Conservation (phyloP, 23 tunicate species). For the Halocynthia aurantium region DNA sequence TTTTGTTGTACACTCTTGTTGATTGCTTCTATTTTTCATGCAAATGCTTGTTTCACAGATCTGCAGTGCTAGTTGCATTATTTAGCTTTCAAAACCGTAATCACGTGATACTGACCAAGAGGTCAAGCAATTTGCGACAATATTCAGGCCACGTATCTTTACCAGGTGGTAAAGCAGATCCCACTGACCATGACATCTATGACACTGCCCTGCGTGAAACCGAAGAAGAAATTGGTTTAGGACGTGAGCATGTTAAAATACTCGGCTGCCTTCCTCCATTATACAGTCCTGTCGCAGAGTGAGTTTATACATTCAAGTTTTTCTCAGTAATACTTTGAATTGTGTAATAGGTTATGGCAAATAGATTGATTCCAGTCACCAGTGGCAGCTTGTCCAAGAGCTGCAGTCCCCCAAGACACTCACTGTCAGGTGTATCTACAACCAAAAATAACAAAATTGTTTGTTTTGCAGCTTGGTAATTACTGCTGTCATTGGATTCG, state of each 20-base stretch:
- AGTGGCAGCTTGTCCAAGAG: too few relatives aligned
- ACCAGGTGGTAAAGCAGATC: conserved; percentile 71
- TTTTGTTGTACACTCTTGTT: too few relatives aligned
- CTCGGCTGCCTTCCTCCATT: conserved; percentile 30
- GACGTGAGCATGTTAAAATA: conserved; percentile 20
- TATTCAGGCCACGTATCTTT: conserved; percentile 20
- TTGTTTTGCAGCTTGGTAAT: background rate
- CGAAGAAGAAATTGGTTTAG: conserved; percentile 59
- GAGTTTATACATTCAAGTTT: background rate
- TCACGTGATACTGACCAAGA: conserved; percentile 24
- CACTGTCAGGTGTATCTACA: too few relatives aligned
- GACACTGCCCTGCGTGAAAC: conserved; percentile 62
- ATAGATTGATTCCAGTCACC: too few relatives aligned
- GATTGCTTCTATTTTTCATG: too few relatives aligned
- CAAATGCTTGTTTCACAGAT: background rate
- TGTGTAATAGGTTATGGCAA: too few relatives aligned
- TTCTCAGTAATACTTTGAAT: too few relatives aligned
- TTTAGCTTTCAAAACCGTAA: background rate
- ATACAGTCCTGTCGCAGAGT: conserved; percentile 10
- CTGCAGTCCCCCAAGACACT: too few relatives aligned
- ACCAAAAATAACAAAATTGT: too few relatives aligned
- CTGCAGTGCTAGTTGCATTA: conserved; percentile 17
- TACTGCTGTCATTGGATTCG: conserved; percentile 31
- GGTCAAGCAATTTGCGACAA: conserved; percentile 10
- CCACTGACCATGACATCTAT: conserved; percentile 13